phyloP scores from a whole-genome alignment of 2,113 vertebrate genomes.

The Paramisgurnus dabryanus region DNA sequence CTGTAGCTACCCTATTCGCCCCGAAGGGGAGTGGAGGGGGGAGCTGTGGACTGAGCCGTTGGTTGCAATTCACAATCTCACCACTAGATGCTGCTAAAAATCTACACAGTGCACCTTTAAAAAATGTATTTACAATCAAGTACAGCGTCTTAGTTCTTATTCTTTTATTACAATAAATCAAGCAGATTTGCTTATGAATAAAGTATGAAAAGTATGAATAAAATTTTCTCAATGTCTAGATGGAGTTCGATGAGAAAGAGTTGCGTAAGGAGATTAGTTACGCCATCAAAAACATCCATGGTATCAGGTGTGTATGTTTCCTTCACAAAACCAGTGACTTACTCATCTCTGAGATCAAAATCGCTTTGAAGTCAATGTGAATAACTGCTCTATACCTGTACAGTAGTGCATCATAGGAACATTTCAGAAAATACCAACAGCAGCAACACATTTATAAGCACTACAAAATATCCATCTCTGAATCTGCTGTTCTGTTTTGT shows the following conservation, averaged over 20 bases:
- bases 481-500: not conserved
- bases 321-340: not conserved
- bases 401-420: not conserved
- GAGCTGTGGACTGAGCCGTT: too few species aligned
- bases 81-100: too few species aligned
- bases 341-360: conserved; percentile 16
- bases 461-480: not conserved
- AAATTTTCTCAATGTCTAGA: conserved; percentile 64
- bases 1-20: too few species aligned
- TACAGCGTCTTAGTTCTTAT: too few species aligned
- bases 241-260: conserved; percentile 82
- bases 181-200: too few species aligned
- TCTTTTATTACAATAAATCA: too few species aligned
- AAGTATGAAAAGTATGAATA: too few species aligned
- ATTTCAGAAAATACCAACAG: not conserved
- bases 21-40: too few species aligned
- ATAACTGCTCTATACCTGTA: not conserved
- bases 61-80: too few species aligned
- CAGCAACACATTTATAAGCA: not conserved
- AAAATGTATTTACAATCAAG: too few species aligned
- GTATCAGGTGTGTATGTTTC: conserved; percentile 39
- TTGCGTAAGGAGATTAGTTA: conserved; percentile 59
- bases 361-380: conserved; percentile 9
- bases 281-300: conserved; percentile 57
- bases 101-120: too few species aligned